Conservation (phyloP, 2,797 vertebrate species). For the Apodemus agrarius region DNA sequence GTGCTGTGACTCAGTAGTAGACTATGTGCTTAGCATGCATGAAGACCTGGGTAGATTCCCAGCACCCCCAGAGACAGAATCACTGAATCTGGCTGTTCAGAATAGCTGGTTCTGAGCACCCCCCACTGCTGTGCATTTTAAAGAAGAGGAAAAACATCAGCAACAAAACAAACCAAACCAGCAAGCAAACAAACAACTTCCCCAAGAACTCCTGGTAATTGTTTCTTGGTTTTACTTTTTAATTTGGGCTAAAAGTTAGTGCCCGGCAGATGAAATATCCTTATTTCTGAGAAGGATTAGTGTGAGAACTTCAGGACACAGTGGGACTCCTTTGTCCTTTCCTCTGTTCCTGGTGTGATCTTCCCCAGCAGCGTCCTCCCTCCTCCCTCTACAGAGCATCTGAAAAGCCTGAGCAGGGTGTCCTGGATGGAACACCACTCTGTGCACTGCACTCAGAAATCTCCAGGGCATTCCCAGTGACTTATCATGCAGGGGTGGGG, state of each 20-base stretch:
- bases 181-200: not conserved
- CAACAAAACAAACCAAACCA: not conserved
- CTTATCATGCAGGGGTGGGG: not conserved
- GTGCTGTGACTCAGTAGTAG: too few relatives aligned
- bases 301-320: not conserved
- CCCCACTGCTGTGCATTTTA: not conserved
- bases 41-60: not conserved
- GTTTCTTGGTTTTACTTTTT: not conserved
- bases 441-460: fast-evolving
- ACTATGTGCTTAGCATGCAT: not conserved
- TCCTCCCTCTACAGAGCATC: not conserved
- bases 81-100: not conserved
- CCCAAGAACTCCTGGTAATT: not conserved
- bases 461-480: not conserved
- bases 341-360: not conserved
- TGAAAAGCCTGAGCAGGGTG: not conserved
- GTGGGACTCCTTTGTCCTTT: not conserved
- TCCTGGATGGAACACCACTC: not conserved
- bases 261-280: not conserved
- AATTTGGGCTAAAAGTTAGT: not conserved
- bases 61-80: not conserved
- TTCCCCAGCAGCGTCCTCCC: not conserved
- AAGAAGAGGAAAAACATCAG: not conserved
- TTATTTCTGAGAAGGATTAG: not conserved
- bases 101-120: not conserved